Percentiles rank a stretch among this genome's conserved stretches.
Evolutionary conservation across 2,888 invertebrate genomes (phyloP).

Genomic region (Iselma pallidipennis): DNA sequence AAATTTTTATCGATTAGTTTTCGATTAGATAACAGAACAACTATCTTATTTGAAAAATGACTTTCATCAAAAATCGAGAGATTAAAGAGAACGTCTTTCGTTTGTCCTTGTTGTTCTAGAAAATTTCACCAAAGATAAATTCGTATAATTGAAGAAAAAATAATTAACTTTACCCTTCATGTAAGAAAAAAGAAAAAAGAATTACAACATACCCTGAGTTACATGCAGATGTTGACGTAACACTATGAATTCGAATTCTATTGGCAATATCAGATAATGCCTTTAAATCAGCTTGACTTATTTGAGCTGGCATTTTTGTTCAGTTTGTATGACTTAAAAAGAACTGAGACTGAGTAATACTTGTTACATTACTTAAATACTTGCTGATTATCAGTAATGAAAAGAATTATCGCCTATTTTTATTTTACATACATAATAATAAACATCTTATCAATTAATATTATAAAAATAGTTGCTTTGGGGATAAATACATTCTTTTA

Average conservation of each 20-base stretch:
- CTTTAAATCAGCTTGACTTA: constrained; percentile 55
- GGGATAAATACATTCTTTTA: background rate
- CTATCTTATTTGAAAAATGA: no score
- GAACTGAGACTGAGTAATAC: constrained; percentile 3
- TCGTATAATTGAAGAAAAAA: no score
- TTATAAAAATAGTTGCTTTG: background rate
- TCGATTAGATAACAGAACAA: no score
- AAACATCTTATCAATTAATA: no score
- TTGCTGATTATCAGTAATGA: constrained; percentile 10
- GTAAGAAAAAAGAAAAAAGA: no score
- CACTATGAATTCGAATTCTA: constrained; percentile 89
- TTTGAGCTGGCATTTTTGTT: constrained; percentile 37
- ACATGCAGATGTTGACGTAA: constrained; percentile 88
- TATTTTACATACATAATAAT: no score
- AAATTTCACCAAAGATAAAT: no score
- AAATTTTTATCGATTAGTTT: no score
- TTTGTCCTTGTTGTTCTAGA: background rate
- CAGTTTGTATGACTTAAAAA: background rate
- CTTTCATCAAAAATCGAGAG: no score
- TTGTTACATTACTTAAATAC: constrained; percentile 11
- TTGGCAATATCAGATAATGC: constrained; percentile 90
- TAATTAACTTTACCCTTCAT: no score
- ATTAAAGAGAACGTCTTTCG: background rate
- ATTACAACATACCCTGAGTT: constrained; percentile 89
- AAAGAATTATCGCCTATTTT: background rate